Evolutionary conservation across 2,888 invertebrate species (phyloP).

Genomic region (Metallyticus violacea): DNA sequence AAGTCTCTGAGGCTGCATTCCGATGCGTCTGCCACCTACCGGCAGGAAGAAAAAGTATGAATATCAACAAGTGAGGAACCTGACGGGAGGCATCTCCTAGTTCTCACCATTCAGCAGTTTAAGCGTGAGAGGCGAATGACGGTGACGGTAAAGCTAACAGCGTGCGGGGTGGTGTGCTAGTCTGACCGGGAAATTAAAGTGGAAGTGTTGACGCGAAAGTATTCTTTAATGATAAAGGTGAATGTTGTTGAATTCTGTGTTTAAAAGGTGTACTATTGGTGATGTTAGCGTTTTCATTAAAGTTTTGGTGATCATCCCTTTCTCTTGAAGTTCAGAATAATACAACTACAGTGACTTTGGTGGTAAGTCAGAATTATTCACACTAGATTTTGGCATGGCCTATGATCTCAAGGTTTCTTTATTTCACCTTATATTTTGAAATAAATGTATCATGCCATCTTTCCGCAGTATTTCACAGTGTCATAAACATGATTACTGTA

Average conservation of each 20-base stretch:
- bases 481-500: too few species aligned
- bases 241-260: background rate
- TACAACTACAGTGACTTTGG: background rate
- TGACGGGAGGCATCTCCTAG: background rate
- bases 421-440: too few species aligned
- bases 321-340: background rate
- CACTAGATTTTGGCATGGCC: too few species aligned
- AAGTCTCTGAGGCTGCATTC: background rate
- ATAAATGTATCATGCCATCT: too few species aligned
- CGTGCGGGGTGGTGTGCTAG: background rate
- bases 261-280: background rate
- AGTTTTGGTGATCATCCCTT: background rate
- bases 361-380: background rate
- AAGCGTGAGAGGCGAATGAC: background rate
- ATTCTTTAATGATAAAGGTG: background rate
- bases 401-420: too few species aligned
- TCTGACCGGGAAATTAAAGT: background rate
- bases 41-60: background rate
- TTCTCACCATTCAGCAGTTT: background rate
- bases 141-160: background rate
- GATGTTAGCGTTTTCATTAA: background rate
- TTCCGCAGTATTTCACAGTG: too few species aligned
- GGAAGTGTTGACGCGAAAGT: background rate
- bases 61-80: background rate
- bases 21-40: background rate